Base-by-base conservation (phyloP, 92 coral and sea anemone genomes). In the Actinernus sp. region DNA sequence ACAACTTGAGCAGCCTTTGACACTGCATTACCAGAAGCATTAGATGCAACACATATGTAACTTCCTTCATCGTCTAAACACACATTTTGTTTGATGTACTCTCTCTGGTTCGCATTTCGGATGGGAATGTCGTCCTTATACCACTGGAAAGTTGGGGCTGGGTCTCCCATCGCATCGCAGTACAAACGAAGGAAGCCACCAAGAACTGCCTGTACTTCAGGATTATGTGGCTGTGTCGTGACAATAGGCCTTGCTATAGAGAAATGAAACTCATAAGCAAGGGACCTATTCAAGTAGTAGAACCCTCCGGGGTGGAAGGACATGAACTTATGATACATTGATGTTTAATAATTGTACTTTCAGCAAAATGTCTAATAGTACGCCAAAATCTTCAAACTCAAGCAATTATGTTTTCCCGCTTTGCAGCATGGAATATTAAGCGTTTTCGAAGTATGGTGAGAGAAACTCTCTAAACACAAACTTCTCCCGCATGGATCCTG, bases 81-180 rank as follows among this genome's bases (percentile, higher is more conserved):
- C 19, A 85, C 73, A 20, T 60, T 76, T 16, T 62, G 56, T 61
- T 65, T 91, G 19, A 44, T 71, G 20, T 82, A 84, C 68, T 86
- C 88, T 31, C 90, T 71, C 1, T 24, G 21, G 10, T 76, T 74
- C 18, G 92, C 88, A 8, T 87, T 90, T 13, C 28, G 71, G 38
- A 94, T 63, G 11, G 80, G 89, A 13, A 20, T 31, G 26, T 77
- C 80, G 52, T 91, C 84, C 68, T 84, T 92, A 34, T 63, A 76
- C 98, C 97, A 94, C 57, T 94, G 97, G 49, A 70, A 94, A 14
- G 39, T 63, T 13, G 97, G 97, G 0, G 88, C 91, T 14, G 98
- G 97, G 21, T 85, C 87, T 1, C 97, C 95, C 20, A 85, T 92
- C 3, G 92, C 94, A 56, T 94, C 98, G 81, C 98, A 94, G 44